These are phyloP conservation scores for Nasalis larvatus DNA, from an alignment of 2,113 vertebrate species.

Conservation along the genomic window DNA sequence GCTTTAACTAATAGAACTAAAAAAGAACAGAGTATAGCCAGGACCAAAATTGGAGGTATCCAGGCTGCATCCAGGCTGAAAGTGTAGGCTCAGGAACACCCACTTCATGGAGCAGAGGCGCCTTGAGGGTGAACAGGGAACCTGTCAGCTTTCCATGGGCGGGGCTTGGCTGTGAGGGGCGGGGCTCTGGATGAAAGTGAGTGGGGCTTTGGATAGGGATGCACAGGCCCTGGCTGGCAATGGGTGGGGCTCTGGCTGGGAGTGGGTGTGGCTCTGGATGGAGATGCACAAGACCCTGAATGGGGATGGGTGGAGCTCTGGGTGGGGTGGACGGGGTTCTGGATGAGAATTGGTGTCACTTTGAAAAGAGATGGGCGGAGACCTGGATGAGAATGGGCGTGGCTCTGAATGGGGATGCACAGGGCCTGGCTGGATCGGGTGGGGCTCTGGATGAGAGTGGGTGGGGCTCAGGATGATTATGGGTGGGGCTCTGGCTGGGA, in stretches of 20 bases:
- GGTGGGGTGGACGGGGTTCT: rapidly evolving
- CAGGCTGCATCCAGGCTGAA: background rate
- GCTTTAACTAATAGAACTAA: slow-evolving; percentile 19
- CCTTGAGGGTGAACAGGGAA: background rate
- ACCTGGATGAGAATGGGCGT: background rate
- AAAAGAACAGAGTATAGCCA: background rate
- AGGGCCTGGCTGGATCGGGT: background rate
- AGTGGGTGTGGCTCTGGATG: too few species aligned
- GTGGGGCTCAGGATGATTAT: background rate
- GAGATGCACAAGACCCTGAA: too few species aligned
- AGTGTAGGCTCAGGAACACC: background rate
- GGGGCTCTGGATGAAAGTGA: too few species aligned
- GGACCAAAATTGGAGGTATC: background rate
- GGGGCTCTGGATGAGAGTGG: too few species aligned
- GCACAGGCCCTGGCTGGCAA: too few species aligned
- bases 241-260: too few species aligned
- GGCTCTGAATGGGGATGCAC: background rate
- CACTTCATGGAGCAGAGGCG: rapidly evolving
- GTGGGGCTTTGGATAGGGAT: background rate
- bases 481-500: too few species aligned
- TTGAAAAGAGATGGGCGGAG: too few species aligned
- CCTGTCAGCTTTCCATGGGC: background rate
- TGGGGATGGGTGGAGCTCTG: background rate
- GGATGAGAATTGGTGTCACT: too few species aligned
- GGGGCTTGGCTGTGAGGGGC: background rate